phyloP scores from a whole-genome alignment of 2,113 vertebrate species.

The Heloderma charlesbogerti region DNA sequence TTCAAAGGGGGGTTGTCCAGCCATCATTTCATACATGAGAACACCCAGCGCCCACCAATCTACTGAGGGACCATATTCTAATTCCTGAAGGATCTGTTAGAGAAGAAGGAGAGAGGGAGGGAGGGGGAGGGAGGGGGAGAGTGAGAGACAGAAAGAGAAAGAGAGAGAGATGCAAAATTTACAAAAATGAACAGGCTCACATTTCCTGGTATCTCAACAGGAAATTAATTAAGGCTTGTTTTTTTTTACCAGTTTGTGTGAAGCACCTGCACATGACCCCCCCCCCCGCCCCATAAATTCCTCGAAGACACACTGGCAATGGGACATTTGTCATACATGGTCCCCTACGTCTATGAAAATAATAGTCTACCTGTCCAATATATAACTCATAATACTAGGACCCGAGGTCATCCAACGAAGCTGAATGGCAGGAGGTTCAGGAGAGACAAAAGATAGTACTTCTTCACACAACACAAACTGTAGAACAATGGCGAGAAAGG shows the following conservation, averaged over 20 bases:
- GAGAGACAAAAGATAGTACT: neutral
- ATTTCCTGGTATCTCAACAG: neutral
- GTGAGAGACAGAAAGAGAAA: neutral
- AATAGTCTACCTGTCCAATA: neutral
- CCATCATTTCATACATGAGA: constrained; percentile 99
- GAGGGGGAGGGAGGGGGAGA: neutral
- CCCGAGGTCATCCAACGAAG: neutral
- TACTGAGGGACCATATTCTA: constrained; percentile 95
- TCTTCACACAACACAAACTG: neutral
- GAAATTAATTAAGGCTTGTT: neutral
- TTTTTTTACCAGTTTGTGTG: neutral
- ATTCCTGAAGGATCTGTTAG: constrained; percentile 92
- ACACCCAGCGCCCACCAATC: constrained; percentile 99
- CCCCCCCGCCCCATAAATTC: neutral
- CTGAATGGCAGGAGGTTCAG: neutral
- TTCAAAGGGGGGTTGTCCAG: constrained; percentile 96
- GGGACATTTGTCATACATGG: neutral
- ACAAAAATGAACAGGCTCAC: neutral
- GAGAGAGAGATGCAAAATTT: neutral
- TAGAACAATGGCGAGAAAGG: neutral
- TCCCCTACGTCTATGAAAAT: neutral
- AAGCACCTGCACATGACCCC: neutral
- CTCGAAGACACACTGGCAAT: neutral
- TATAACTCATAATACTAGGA: no score
- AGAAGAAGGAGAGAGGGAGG: neutral